Evolutionary conservation across 2,888 invertebrate species (phyloP).

Genomic region (Hemicrepidius hirtus): DNA sequence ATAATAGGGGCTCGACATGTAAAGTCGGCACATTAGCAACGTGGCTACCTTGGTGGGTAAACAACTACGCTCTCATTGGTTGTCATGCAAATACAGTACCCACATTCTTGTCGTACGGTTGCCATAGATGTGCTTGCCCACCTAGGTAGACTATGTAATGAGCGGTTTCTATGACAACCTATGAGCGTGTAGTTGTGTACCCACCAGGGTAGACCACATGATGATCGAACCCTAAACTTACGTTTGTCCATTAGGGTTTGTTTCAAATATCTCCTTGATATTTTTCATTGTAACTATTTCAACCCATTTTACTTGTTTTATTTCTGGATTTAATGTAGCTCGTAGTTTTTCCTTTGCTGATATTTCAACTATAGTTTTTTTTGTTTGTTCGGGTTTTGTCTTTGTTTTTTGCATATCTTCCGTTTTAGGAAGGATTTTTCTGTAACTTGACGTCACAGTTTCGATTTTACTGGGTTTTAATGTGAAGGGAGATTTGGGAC

Average conservation of each 20-base stretch:
- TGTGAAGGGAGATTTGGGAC: neutral
- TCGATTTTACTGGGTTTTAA: neutral
- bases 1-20: no score
- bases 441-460: neutral
- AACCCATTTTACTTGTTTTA: conserved; percentile 7
- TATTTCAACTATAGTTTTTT: neutral
- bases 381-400: neutral
- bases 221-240: no score
- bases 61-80: no score
- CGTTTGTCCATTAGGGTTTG: neutral
- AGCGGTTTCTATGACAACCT: no score
- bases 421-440: neutral
- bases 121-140: no score
- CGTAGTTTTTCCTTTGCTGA: neutral
- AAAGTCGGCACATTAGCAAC: no score
- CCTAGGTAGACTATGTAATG: no score
- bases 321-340: neutral
- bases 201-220: no score
- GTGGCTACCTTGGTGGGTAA: no score
- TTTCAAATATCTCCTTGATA: neutral
- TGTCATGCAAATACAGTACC: no score
- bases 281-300: neutral
- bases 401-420: neutral
- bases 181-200: no score
- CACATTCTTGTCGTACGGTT: no score